Evolutionary conservation across 1,140 invertebrate genomes (phyloP).

Genomic region (Calliopsis andreniformis): DNA sequence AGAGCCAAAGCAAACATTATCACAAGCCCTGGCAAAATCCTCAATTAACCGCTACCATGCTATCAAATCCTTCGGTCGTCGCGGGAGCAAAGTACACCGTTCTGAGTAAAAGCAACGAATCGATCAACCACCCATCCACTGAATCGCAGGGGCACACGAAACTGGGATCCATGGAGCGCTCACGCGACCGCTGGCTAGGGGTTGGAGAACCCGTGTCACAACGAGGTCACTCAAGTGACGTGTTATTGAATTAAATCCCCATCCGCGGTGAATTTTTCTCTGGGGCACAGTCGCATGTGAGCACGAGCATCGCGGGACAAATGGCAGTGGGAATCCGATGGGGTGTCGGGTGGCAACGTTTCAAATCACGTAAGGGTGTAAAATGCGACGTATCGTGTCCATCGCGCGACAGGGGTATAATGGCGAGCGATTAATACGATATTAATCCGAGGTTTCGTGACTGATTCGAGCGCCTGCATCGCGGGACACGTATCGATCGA

Average conservation of each 20-base stretch:
- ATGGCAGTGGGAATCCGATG: slow-evolving; percentile 35
- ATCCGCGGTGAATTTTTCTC: neutral
- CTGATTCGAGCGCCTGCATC: neutral
- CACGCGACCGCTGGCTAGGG: too few relatives aligned
- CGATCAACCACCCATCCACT: slow-evolving; percentile 25
- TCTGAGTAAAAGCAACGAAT: slow-evolving; percentile 1
- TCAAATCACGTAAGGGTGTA: slow-evolving; percentile 45
- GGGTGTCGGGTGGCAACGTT: neutral
- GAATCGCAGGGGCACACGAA: slow-evolving; percentile 30
- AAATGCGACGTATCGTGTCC: slow-evolving; percentile 29
- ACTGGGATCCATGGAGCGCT: slow-evolving; percentile 49
- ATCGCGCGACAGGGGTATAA: slow-evolving; percentile 16
- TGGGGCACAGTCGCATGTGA: slow-evolving; percentile 33
- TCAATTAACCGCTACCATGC: too few relatives aligned
- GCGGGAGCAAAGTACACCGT: neutral
- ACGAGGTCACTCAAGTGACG: slow-evolving; percentile 54
- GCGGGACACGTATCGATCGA: slow-evolving; percentile 18
- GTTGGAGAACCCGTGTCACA: neutral
- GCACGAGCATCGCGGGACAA: slow-evolving; percentile 26
- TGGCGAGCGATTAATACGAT: slow-evolving; percentile 51
- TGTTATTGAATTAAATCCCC: slow-evolving; percentile 61
- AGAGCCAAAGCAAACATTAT: too few relatives aligned
- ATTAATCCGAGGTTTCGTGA: slow-evolving; percentile 47
- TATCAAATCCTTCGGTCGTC: neutral
- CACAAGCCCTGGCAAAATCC: too few relatives aligned